Conservation (phyloP, 2,888 invertebrate genomes). For the Pilophorus perplexus region DNA sequence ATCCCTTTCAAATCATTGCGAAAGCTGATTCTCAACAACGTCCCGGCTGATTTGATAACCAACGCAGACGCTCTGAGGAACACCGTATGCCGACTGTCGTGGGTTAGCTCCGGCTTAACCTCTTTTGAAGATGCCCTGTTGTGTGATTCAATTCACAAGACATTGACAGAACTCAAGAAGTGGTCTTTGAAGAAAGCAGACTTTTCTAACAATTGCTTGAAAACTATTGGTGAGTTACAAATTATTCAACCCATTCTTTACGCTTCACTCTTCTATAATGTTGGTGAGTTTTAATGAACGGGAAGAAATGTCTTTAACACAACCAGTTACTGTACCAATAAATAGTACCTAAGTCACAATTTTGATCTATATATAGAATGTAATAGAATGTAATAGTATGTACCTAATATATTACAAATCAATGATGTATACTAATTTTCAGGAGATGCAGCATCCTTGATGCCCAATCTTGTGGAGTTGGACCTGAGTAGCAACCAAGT, state of each 20-base stretch:
- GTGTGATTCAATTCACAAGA: slow-evolving; percentile 79
- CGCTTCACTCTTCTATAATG: not conserved
- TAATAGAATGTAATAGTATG: too few relatives aligned
- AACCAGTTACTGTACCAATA: too few relatives aligned
- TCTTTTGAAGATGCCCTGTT: slow-evolving; percentile 75
- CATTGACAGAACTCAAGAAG: slow-evolving; percentile 43
- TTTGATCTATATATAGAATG: too few relatives aligned
- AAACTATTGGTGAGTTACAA: slow-evolving; percentile 69
- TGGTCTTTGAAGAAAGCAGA: slow-evolving; percentile 64
- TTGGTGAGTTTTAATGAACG: too few relatives aligned
- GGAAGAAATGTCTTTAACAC: too few relatives aligned
- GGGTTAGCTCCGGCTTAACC: slow-evolving; percentile 65
- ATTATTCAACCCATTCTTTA: not conserved
- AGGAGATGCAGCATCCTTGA: slow-evolving; percentile 75
- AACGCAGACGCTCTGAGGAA: slow-evolving; percentile 62
- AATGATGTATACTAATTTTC: slow-evolving; percentile 55
- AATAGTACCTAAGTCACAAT: too few relatives aligned
- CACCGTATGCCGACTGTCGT: slow-evolving; percentile 63
- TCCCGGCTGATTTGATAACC: slow-evolving; percentile 67
- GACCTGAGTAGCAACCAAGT: slow-evolving; percentile 16
- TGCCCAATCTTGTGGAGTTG: slow-evolving; percentile 55
- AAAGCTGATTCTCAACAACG: slow-evolving; percentile 66
- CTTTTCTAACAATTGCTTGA: slow-evolving; percentile 73
- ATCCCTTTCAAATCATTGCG: slow-evolving; percentile 78
- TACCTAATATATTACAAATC: not conserved